Percentiles rank a stretch among this genome's conserved stretches.
Conservation (phyloP, 2,888 invertebrate species). For the Didymodactylos carnosus region DNA sequence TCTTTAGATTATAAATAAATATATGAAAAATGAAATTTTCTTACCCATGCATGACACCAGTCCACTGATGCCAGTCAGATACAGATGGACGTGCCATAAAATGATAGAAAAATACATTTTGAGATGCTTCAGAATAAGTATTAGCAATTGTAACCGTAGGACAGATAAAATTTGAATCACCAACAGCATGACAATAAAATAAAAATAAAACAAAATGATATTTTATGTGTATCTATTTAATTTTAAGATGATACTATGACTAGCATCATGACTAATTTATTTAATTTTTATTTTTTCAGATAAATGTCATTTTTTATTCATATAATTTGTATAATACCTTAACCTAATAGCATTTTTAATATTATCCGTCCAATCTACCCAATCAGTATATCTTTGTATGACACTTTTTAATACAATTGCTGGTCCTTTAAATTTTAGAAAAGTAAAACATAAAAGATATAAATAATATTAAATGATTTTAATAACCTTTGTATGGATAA, state of each 20-base stretch:
- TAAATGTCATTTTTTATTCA: too few relatives aligned
- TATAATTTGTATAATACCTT: too few relatives aligned
- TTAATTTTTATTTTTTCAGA: too few relatives aligned
- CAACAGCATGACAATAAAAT: slow-evolving; percentile 71
- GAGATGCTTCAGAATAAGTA: slow-evolving; percentile 56
- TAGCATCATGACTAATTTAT: too few relatives aligned
- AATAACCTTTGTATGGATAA: too few relatives aligned
- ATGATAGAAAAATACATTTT: slow-evolving; percentile 43
- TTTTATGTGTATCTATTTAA: too few relatives aligned
- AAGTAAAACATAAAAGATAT: too few relatives aligned
- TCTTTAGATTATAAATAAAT: too few relatives aligned
- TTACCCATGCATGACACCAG: slow-evolving; percentile 24
- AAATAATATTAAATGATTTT: too few relatives aligned
- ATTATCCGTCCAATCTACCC: neutral
- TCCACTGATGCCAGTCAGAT: slow-evolving; percentile 26
- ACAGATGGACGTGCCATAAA: slow-evolving; percentile 21
- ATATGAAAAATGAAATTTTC: too few relatives aligned
- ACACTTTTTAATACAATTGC: neutral
- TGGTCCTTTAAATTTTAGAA: neutral
- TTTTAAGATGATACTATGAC: too few relatives aligned
- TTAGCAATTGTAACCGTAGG: slow-evolving; percentile 73
- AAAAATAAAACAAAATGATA: too few relatives aligned
- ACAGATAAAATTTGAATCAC: slow-evolving; percentile 87
- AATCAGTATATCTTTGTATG: neutral
- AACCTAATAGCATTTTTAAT: neutral